Evolutionary conservation across 2,888 invertebrate species (phyloP).

Genomic region (Camponotus fellah): DNA sequence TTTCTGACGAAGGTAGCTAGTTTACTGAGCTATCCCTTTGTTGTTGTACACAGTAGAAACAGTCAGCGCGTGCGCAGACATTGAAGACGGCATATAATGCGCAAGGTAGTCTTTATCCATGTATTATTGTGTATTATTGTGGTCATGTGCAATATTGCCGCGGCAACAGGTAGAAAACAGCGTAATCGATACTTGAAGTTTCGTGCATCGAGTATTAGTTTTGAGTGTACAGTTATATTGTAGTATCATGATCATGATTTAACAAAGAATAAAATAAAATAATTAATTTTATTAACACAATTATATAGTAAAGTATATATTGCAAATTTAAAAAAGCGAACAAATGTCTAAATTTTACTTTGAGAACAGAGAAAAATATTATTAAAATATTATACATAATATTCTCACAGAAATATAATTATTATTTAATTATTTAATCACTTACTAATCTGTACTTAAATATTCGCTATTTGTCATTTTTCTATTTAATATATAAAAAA

Average conservation of each 20-base stretch:
- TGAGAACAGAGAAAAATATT: not conserved
- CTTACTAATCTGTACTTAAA: not conserved
- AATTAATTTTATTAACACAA: not conserved
- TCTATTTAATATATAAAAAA: not conserved
- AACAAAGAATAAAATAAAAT: not conserved
- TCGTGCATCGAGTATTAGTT: not conserved
- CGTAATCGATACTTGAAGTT: constrained; percentile 43
- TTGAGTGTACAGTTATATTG: not conserved
- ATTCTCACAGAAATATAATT: not conserved
- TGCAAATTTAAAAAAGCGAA: not conserved
- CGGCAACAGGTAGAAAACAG: constrained; percentile 37
- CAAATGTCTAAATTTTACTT: not conserved
- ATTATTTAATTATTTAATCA: constrained; percentile 17
- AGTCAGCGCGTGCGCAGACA: constrained; percentile 47
- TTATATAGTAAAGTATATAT: not conserved
- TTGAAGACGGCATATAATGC: not conserved
- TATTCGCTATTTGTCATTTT: not conserved
- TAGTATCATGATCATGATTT: not conserved
- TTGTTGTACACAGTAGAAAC: not conserved
- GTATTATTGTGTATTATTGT: constrained; percentile 8
- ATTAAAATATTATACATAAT: too few relatives aligned
- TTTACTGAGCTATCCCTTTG: constrained; percentile 13
- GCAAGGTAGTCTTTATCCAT: not conserved
- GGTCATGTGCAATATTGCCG: not conserved
- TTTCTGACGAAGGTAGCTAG: constrained; percentile 3